phyloP scores from a whole-genome alignment of 92 coral and sea anemone species.

The Desmophyllum pertusum region DNA sequence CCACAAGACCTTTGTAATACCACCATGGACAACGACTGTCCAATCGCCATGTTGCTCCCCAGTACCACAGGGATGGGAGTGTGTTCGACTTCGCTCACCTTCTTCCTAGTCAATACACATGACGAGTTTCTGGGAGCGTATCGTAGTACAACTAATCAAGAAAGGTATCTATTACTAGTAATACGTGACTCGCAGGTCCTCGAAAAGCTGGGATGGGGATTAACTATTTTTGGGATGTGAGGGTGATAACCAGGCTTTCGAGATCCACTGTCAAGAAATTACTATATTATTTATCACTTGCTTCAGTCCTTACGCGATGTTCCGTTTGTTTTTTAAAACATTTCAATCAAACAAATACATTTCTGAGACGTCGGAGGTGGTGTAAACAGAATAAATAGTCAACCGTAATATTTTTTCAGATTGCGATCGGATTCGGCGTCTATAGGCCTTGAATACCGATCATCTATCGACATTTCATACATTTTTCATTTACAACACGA shows the following conservation, averaged over 20 bases:
- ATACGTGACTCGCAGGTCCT: too few species aligned
- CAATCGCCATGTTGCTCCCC: slow-evolving; percentile 82
- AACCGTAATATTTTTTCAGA: too few species aligned
- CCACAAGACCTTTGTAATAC: slow-evolving; percentile 53
- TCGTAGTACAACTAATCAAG: slow-evolving; percentile 39
- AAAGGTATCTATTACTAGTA: too few species aligned
- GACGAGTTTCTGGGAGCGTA: slow-evolving; percentile 74
- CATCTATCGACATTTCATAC: neutral
- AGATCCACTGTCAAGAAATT: too few species aligned
- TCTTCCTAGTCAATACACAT: slow-evolving; percentile 61
- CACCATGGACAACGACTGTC: slow-evolving; percentile 54
- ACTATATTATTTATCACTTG: too few species aligned
- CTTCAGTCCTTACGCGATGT: neutral
- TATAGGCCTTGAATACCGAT: too few species aligned
- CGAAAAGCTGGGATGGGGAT: too few species aligned
- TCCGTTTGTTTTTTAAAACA: neutral
- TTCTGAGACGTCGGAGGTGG: neutral
- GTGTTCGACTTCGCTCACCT: slow-evolving; percentile 66
- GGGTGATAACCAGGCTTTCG: too few species aligned
- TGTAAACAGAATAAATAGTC: too few species aligned
- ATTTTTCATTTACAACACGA: too few species aligned
- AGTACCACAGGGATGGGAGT: slow-evolving; percentile 72
- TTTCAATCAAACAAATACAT: neutral
- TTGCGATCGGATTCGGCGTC: too few species aligned
- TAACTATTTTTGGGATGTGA: too few species aligned